Percentiles rank a stretch among this genome's conserved stretches.
Conservation (phyloP, 2,797 vertebrate genomes). For the Tokudaia muenninki region DNA sequence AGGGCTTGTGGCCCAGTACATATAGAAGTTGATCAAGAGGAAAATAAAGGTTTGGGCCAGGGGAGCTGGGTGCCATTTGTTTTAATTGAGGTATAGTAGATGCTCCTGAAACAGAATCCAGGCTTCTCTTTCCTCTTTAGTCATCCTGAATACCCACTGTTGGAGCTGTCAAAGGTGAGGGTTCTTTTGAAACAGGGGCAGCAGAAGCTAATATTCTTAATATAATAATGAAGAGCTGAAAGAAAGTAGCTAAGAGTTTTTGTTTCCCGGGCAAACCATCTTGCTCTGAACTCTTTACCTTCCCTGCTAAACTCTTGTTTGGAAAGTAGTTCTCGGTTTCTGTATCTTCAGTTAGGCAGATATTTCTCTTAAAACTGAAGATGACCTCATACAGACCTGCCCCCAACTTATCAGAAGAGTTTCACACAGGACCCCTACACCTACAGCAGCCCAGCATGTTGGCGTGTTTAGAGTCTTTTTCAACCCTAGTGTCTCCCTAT, state of each 20-base stretch:
- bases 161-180: slow-evolving; percentile 40
- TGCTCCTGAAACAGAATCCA: slow-evolving; percentile 8
- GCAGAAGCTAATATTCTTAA: slow-evolving; percentile 35
- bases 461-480: neutral
- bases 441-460: neutral
- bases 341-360: neutral
- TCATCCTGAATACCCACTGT: slow-evolving; percentile 39
- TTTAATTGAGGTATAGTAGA: slow-evolving; percentile 37
- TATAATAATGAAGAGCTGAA: slow-evolving; percentile 43
- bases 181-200: neutral
- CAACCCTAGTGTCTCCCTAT: neutral
- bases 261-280: slow-evolving; percentile 48
- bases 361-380: slow-evolving; percentile 55
- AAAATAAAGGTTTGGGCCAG: slow-evolving; percentile 30
- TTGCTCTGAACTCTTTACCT: slow-evolving; percentile 19
- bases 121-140: slow-evolving; percentile 59
- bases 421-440: neutral
- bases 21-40: slow-evolving; percentile 42
- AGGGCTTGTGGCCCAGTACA: slow-evolving; percentile 57
- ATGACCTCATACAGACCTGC: neutral
- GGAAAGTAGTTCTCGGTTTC: slow-evolving; percentile 54
- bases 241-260: slow-evolving; percentile 31
- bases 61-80: slow-evolving; percentile 55
- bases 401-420: neutral
- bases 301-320: slow-evolving; percentile 41